Percentiles rank a stretch among this genome's conserved stretches.
These are phyloP conservation scores for Zalophus californianus DNA, from an alignment of 2,797 vertebrate species.

Conservation along the genomic window DNA sequence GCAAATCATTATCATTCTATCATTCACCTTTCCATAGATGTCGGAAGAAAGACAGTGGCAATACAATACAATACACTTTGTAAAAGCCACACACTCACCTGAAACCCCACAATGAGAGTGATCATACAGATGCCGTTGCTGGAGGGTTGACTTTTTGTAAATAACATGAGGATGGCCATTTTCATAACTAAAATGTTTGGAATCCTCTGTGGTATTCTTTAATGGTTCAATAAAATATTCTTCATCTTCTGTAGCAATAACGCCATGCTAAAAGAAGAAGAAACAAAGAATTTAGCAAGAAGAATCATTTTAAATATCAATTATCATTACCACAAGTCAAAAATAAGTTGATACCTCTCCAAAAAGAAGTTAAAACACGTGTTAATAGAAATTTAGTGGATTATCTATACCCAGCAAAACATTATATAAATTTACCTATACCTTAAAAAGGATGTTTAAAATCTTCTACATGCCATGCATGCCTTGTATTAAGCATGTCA, in stretches of 20 bases:
- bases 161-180: conserved; percentile 98
- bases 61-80: conserved; percentile 15
- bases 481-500: background rate
- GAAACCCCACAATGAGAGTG: conserved; percentile 96
- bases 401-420: background rate
- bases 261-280: conserved; percentile 93
- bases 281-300: conserved; percentile 64
- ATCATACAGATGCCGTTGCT: conserved; percentile 92
- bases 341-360: conserved; percentile 28
- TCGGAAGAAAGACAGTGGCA: conserved; percentile 28
- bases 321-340: conserved; percentile 52
- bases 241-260: conserved; percentile 99
- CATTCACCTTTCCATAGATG: background rate
- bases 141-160: conserved; percentile 98
- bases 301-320: conserved; percentile 59
- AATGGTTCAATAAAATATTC: conserved; percentile 99
- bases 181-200: conserved; percentile 93
- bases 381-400: conserved; percentile 19
- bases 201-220: conserved; percentile 94
- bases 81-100: conserved; percentile 88
- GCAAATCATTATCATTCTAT: background rate
- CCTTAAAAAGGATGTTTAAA: conserved; percentile 56
- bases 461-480: background rate
- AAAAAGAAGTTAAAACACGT: conserved; percentile 43
- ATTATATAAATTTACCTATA: background rate